These are phyloP conservation scores for Linepithema humile DNA, from an alignment of 1,140 invertebrate species.

Conservation along the genomic window DNA sequence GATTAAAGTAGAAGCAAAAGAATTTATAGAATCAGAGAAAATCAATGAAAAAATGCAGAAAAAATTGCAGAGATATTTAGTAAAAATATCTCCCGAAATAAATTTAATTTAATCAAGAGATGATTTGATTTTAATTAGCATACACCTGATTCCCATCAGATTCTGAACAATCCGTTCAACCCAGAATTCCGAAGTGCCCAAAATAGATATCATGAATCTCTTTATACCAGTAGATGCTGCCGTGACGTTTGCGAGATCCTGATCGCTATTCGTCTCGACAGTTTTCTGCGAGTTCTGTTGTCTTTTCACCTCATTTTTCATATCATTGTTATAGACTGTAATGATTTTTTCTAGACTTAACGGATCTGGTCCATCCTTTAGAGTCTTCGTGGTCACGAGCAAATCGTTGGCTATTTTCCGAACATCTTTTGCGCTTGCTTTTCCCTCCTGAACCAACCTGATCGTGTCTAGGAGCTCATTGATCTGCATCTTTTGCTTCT, in stretches of 20 bases:
- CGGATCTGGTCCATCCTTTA: constrained; percentile 81
- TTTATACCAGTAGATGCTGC: constrained; percentile 76
- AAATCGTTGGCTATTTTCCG: constrained; percentile 79
- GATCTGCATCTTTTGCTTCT: constrained; percentile 80
- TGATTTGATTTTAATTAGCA: constrained; percentile 69
- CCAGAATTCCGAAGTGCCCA: constrained; percentile 75
- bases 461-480: constrained; percentile 83
- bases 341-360: constrained; percentile 81
- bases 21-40: background rate
- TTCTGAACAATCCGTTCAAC: constrained; percentile 72
- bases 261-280: constrained; percentile 71
- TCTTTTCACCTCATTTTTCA: constrained; percentile 83
- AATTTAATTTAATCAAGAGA: constrained; percentile 2
- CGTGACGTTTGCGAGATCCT: constrained; percentile 66
- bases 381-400: constrained; percentile 75
- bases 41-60: background rate
- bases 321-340: constrained; percentile 76
- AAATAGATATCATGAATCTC: constrained; percentile 76
- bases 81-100: background rate
- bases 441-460: constrained; percentile 83
- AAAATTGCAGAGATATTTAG: background rate
- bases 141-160: constrained; percentile 70
- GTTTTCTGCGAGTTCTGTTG: constrained; percentile 64
- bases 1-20: background rate
- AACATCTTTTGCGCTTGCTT: constrained; percentile 73